phyloP scores from a whole-genome alignment of 2,797 vertebrate species.

The Salmo trutta region DNA sequence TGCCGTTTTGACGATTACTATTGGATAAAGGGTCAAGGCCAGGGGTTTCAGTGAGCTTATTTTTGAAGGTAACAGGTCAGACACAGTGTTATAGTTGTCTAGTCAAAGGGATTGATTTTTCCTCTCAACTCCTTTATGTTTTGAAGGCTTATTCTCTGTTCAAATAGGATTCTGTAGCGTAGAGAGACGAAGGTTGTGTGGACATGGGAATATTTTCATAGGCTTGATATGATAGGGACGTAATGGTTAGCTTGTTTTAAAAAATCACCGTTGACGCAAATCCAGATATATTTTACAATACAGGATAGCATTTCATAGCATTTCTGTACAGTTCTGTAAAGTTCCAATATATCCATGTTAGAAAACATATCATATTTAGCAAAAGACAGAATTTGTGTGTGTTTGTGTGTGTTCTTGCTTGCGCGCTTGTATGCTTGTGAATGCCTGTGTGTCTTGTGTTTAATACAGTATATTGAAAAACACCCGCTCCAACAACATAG shows the following conservation, averaged over 20 bases:
- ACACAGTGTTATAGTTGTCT: conserved; percentile 15
- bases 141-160: conserved; percentile 18
- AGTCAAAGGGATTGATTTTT: conserved; percentile 29
- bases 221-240: background rate
- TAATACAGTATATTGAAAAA: background rate
- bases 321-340: too few species aligned
- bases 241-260: background rate
- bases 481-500: background rate
- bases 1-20: background rate
- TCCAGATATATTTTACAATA: background rate
- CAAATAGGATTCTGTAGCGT: conserved; percentile 10
- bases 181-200: background rate
- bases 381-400: background rate
- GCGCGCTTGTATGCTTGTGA: background rate
- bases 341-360: background rate
- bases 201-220: background rate
- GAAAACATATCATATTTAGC: background rate
- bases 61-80: background rate
- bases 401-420: background rate
- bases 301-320: background rate
- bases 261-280: background rate
- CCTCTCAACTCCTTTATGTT: conserved; percentile 18
- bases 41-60: background rate
- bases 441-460: background rate
- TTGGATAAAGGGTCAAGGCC: conserved; percentile 11